Base-by-base conservation (phyloP, 1,140 invertebrate genomes). In the Phymorhynchus buccinoides region DNA sequence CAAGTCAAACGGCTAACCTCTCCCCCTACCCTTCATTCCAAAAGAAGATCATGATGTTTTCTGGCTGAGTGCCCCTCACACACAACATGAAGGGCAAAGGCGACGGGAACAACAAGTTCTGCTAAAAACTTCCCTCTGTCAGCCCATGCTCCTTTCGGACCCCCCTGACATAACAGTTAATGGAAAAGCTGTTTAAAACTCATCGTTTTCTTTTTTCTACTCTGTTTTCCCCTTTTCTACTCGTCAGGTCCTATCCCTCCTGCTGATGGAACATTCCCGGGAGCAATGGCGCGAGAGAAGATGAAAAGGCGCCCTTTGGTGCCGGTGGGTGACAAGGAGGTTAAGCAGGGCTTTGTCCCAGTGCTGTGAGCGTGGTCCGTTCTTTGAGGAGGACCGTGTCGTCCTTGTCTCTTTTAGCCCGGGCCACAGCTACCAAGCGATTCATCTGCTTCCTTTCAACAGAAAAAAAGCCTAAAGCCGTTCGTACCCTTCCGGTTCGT, bases 211-310 rank as follows among this genome's bases (percentile, higher is more conserved):
- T 62, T 22, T 62, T 62, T 22, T 62, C 22, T 27, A 6, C 22
- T 62, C 56, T 62, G 7, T 48, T 27, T 62, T 2, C 22, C 6
- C 22, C 56, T 22, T 62, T 62, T 62, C 22, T 62, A 62, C 12
- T 27, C 56, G 12, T 62, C n/a, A 27, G 22, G 22, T 62, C 56
- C 56, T 27, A 62, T 18, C 12, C 56, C 22, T 22, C 56, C 56
- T 62, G 56, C 56, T 62, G 56, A 62, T 62, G 56, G 56, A 62
- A 62, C 56, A 62, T 62, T 62, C 56, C 56, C 56, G n/a, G 56
- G 56, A 62, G 56, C 56, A 62, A 14, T 27, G 18, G 56, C 56
- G 56, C 56, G 56, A 6, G n/a, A 22, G 56, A 22, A 62, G 56
- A 62, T 62, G 56, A 62, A 62, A 62, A 27, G 56, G 56, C 56